Evolutionary conservation across 2,113 vertebrate genomes (phyloP).

Genomic region (Cololabis saira): DNA sequence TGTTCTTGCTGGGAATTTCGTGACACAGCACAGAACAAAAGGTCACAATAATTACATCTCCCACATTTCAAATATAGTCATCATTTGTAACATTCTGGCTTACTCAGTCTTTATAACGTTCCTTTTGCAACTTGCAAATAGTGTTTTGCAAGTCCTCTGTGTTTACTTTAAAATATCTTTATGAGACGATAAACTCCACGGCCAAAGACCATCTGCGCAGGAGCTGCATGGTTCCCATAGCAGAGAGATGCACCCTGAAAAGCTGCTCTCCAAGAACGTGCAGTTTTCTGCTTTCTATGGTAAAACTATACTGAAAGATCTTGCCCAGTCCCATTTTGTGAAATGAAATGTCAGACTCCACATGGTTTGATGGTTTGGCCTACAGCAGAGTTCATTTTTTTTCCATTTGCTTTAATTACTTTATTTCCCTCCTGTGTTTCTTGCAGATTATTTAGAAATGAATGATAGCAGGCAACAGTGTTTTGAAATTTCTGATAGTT

Average conservation of each 20-base stretch:
- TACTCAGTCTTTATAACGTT: too few relatives aligned
- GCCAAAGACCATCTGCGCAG: constrained; percentile 31
- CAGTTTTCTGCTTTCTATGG: constrained; percentile 21
- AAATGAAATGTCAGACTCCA: constrained; percentile 42
- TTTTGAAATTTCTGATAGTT: constrained; percentile 8
- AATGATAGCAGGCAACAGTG: constrained; percentile 1
- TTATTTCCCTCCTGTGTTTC: constrained; percentile 30
- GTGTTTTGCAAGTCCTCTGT: not conserved
- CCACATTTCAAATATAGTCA: not conserved
- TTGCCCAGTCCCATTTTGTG: constrained; percentile 10
- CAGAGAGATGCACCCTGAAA: constrained; percentile 47
- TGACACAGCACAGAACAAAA: constrained; percentile 37
- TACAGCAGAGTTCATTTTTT: constrained; percentile 28
- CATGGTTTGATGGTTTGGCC: constrained; percentile 35
- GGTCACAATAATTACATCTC: constrained; percentile 2
- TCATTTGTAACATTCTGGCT: not conserved
- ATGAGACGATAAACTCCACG: constrained; percentile 31
- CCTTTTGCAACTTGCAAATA: not conserved
- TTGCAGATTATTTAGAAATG: constrained; percentile 40
- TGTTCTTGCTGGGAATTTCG: constrained; percentile 49
- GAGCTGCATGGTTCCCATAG: constrained; percentile 33
- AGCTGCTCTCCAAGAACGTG: constrained; percentile 38
- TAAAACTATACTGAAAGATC: constrained; percentile 31
- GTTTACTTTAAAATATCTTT: constrained; percentile 25
- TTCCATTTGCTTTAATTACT: constrained; percentile 33